phyloP scores from a whole-genome alignment of 2,888 invertebrate species.

The Luffia ferchaultella region DNA sequence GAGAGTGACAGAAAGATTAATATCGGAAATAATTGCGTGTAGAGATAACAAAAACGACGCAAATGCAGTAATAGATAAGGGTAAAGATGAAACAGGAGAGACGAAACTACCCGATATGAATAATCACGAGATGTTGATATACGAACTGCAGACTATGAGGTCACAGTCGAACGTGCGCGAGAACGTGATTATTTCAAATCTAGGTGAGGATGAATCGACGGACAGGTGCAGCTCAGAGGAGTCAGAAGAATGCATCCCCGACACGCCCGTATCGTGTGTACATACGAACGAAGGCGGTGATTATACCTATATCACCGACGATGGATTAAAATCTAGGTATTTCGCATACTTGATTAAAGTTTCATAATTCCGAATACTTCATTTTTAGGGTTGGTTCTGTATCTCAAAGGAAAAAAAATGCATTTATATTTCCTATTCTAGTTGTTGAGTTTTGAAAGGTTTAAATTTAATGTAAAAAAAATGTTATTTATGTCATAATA shows the following conservation, averaged over 20 bases:
- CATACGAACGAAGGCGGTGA: slow-evolving; percentile 45
- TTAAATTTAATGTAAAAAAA: no score
- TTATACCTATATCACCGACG: slow-evolving; percentile 53
- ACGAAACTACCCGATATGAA: slow-evolving; percentile 50
- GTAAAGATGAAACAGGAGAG: slow-evolving; percentile 36
- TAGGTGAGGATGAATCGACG: slow-evolving; percentile 12
- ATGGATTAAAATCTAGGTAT: slow-evolving; percentile 59
- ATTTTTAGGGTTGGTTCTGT: no score
- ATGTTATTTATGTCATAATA: no score
- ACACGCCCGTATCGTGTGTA: slow-evolving; percentile 46
- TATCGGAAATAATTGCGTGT: slow-evolving; percentile 59
- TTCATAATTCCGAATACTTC: not conserved
- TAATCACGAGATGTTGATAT: slow-evolving; percentile 75
- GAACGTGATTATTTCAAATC: not conserved
- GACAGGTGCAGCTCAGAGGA: slow-evolving; percentile 29
- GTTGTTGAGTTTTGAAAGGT: no score
- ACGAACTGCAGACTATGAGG: slow-evolving; percentile 74
- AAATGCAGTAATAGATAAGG: slow-evolving; percentile 56
- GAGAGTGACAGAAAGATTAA: slow-evolving; percentile 55
- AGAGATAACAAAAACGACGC: slow-evolving; percentile 56
- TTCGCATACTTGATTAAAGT: slow-evolving; percentile 10
- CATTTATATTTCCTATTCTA: no score
- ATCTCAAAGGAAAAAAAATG: no score
- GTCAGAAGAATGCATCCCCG: slow-evolving; percentile 48
- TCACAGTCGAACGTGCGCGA: slow-evolving; percentile 49